These are phyloP conservation scores for Drosophila meridionalis DNA, from an alignment of 2,888 invertebrate genomes.

Conservation along the genomic window DNA sequence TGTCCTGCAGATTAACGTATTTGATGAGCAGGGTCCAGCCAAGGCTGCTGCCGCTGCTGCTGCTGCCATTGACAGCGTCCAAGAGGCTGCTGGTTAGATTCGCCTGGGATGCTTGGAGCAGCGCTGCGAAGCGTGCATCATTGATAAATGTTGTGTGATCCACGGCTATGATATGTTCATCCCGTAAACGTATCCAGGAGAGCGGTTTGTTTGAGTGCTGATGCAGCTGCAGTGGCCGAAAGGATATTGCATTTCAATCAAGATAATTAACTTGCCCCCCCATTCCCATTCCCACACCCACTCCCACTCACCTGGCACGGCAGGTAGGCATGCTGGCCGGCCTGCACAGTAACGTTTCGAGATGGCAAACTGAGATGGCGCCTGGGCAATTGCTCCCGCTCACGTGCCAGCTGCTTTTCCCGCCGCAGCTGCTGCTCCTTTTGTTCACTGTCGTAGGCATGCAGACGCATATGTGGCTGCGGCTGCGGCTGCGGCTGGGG, in stretches of 20 bases:
- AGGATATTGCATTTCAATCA: constrained; percentile 46
- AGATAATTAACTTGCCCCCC: constrained; percentile 25
- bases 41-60: constrained; percentile 87
- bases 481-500: constrained; percentile 12
- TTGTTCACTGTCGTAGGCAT: constrained; percentile 74
- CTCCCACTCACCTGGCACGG: constrained; percentile 90
- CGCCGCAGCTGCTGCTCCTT: constrained; percentile 64
- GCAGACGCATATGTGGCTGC: constrained; percentile 68
- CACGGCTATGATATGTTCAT: constrained; percentile 95
- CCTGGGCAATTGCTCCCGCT: constrained; percentile 61
- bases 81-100: constrained; percentile 28
- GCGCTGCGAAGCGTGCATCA: constrained; percentile 95
- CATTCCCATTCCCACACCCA: too few relatives aligned
- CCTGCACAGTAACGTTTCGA: constrained; percentile 94
- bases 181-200: constrained; percentile 94
- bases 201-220: constrained; percentile 89
- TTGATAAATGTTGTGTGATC: constrained; percentile 94
- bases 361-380: constrained; percentile 73
- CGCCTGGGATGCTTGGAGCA: constrained; percentile 60
- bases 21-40: constrained; percentile 95
- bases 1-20: constrained; percentile 94
- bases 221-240: constrained; percentile 69
- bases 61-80: constrained; percentile 89
- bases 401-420: constrained; percentile 72
- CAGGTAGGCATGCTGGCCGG: constrained; percentile 95